Evolutionary conservation across 2,797 vertebrate genomes (phyloP).

Genomic region (Lindbergichthys nudifrons): DNA sequence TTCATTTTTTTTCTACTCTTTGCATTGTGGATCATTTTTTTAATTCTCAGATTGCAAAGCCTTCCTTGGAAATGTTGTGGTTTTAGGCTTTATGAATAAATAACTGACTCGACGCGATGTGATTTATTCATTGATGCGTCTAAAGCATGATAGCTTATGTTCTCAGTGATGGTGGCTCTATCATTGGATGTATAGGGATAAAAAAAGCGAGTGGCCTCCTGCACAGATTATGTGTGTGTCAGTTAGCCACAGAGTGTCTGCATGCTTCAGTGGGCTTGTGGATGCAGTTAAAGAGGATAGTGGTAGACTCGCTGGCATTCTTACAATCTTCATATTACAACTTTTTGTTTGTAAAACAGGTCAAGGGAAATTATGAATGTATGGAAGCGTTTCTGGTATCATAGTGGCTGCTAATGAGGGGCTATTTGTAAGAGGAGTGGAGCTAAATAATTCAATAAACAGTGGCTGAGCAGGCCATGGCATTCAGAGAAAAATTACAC

Average conservation of each 20-base stretch:
- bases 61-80: neutral
- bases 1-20: neutral
- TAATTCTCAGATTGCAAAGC: neutral
- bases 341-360: neutral
- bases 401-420: neutral
- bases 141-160: neutral
- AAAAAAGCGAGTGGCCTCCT: neutral
- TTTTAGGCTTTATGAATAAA: neutral
- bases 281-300: constrained; percentile 1
- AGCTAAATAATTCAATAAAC: constrained; percentile 21
- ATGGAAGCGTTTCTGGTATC: neutral
- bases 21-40: neutral
- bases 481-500: neutral
- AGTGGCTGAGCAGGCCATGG: neutral
- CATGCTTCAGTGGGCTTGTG: neutral
- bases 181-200: neutral
- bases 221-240: neutral
- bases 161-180: neutral
- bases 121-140: too few species aligned
- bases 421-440: neutral
- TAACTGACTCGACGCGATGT: neutral
- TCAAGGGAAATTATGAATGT: constrained; percentile 5
- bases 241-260: neutral
- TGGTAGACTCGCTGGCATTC: neutral
- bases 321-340: neutral